Evolutionary conservation across 2,113 vertebrate genomes (phyloP).

Genomic region (Apteryx mantelli): DNA sequence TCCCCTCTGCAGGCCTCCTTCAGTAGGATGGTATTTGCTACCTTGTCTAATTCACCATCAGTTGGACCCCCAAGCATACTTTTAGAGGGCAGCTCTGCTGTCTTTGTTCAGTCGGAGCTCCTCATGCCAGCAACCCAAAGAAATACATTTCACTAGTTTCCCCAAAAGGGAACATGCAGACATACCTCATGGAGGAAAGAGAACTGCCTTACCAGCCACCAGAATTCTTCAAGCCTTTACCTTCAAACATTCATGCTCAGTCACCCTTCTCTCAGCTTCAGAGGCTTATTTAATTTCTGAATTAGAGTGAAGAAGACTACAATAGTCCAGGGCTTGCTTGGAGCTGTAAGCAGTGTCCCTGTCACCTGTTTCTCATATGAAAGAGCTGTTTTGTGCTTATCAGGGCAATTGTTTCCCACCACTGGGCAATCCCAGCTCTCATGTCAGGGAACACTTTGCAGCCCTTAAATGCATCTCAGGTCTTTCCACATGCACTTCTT

Average conservation of each 20-base stretch:
- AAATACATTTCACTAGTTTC: neutral
- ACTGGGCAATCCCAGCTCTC: neutral
- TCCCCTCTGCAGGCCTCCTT: no score
- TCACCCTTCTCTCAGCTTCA: neutral
- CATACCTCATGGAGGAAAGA: rapidly evolving
- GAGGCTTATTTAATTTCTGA: no score
- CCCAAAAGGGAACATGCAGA: neutral
- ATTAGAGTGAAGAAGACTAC: neutral
- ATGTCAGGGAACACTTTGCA: rapidly evolving
- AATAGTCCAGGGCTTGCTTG: neutral
- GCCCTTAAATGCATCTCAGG: neutral
- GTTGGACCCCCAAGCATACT: neutral
- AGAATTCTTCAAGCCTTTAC: neutral
- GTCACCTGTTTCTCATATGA: neutral
- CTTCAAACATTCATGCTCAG: neutral
- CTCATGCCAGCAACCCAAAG: neutral
- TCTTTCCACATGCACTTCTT: neutral
- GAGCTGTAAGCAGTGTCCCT: neutral
- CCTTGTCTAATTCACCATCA: neutral
- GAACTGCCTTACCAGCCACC: neutral
- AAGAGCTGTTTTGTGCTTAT: neutral
- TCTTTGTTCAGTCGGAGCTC: neutral
- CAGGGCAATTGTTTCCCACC: neutral
- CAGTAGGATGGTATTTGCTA: neutral
- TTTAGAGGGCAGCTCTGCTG: neutral